Conservation (phyloP, 2,797 vertebrate species). For the Meriones psammophilus region DNA sequence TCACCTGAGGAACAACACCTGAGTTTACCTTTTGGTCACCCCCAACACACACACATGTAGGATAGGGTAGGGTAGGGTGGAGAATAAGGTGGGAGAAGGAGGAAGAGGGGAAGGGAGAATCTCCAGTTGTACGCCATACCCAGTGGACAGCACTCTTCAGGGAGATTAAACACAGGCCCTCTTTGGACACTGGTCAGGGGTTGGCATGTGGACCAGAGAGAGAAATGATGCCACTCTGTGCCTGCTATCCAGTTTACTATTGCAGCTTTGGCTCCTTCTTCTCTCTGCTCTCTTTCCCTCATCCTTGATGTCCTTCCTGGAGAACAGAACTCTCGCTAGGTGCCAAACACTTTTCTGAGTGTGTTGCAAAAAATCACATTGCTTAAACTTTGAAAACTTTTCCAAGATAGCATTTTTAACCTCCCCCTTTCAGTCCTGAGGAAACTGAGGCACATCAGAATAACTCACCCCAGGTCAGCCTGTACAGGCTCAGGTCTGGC, state of each 20-base stretch:
- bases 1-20: background rate
- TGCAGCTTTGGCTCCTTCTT: background rate
- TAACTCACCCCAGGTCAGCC: background rate
- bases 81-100: background rate
- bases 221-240: background rate
- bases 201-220: background rate
- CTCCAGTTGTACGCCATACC: background rate
- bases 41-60: background rate
- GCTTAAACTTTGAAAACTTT: conserved; percentile 32
- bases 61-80: no score
- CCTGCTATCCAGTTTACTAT: background rate
- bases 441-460: conserved; percentile 23
- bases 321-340: background rate
- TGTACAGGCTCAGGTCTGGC: background rate
- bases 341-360: conserved; percentile 20
- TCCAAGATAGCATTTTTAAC: background rate
- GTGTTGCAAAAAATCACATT: background rate
- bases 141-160: background rate
- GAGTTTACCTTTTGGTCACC: background rate
- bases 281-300: background rate
- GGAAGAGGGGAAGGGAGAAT: background rate
- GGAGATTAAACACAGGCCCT: background rate
- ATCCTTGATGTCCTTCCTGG: background rate
- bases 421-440: background rate
- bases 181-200: no score